Evolutionary conservation across 2,797 vertebrate genomes (phyloP).

Genomic region (Rallus crepitans): DNA sequence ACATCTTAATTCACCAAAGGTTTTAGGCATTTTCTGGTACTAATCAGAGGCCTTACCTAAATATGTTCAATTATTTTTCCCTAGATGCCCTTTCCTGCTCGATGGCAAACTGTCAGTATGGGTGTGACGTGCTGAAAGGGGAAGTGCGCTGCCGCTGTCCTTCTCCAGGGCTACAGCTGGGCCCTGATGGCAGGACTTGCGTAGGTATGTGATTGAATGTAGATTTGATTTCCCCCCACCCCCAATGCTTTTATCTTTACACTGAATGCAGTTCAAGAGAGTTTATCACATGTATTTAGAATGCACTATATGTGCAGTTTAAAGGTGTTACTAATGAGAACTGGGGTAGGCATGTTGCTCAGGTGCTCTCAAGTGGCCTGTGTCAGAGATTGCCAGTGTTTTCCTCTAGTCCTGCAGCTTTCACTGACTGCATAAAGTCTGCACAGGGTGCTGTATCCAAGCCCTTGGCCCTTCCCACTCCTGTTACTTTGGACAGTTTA

Average conservation of each 20-base stretch:
- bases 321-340: neutral
- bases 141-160: conserved; percentile 95
- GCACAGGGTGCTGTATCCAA: fast-evolving
- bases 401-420: neutral
- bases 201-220: conserved; percentile 84
- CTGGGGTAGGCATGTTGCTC: neutral
- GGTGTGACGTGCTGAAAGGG: conserved; percentile 94
- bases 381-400: fast-evolving
- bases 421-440: neutral
- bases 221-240: neutral
- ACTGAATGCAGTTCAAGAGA: neutral
- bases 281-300: neutral
- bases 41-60: neutral
- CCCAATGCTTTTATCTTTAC: neutral
- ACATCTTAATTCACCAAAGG: neutral
- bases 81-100: conserved; percentile 90
- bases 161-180: conserved; percentile 93
- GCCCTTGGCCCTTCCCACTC: neutral
- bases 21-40: neutral
- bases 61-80: neutral
- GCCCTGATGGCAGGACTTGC: conserved; percentile 93
- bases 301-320: neutral
- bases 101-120: conserved; percentile 98
- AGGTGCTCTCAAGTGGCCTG: neutral
- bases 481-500: neutral